phyloP scores from a whole-genome alignment of 1,140 invertebrate genomes.

The Rhagoletis zephyria region DNA sequence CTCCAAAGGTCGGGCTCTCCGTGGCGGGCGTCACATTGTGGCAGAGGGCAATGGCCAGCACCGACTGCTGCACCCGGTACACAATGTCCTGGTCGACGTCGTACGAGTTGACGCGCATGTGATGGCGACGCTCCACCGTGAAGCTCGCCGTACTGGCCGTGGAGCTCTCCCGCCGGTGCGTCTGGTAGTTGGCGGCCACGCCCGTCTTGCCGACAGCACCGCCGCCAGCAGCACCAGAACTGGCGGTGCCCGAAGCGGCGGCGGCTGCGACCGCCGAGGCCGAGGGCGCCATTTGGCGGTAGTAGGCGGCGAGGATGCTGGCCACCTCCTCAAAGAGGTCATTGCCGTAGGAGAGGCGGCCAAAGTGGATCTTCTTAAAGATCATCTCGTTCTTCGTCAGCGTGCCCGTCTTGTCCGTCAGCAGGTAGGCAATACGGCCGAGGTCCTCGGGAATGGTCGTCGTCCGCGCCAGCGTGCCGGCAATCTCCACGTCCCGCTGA shows the following conservation, averaged over 20 bases:
- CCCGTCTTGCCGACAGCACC: constrained; percentile 58
- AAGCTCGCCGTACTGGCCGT: no score
- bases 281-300: constrained; percentile 61
- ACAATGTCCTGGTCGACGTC: no score
- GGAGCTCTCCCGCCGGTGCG: constrained; percentile 81
- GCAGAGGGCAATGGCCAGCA: constrained; percentile 95
- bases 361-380: constrained; percentile 93
- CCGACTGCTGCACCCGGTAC: constrained; percentile 89
- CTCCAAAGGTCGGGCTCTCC: no score
- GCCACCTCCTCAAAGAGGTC: constrained; percentile 82
- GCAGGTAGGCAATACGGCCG: constrained; percentile 93
- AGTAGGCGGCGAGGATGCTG: constrained; percentile 65
- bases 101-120: no score
- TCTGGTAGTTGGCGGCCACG: constrained; percentile 68
- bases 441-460: constrained; percentile 99
- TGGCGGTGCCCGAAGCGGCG: no score
- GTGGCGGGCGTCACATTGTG: constrained; percentile 99
- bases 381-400: constrained; percentile 99
- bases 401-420: constrained; percentile 99
- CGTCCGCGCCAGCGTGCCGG: constrained; percentile 94
- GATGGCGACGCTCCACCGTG: no score
- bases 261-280: no score
- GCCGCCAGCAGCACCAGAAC: constrained; percentile 59
- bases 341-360: constrained; percentile 88
- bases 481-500: constrained; percentile 92